Evolutionary conservation across 1,140 invertebrate species (phyloP), one percentile per base, ranked within the genome.

Genomic region (Meteorus sp.): DNA sequence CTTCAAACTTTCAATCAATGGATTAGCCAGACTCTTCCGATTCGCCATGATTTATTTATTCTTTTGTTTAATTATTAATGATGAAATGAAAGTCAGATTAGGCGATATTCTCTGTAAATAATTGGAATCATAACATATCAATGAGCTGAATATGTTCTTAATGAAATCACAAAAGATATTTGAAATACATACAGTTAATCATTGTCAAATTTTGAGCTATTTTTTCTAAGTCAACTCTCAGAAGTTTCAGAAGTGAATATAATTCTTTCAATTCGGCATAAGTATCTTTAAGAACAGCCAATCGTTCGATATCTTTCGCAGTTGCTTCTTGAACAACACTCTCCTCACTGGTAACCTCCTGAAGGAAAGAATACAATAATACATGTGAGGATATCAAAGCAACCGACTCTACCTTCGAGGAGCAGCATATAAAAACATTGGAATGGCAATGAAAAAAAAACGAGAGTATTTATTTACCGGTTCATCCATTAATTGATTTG

Each of bases 191-290:
- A 65, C 62, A 57, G 3, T 50, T 17, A n/a, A 62, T 31, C 22
- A 33, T 2, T 7, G 58, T 35, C 15, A 64, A 73, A 47, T 74
- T 75, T 8, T 60, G 53, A 8, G 48, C 23, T 22, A 71, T 65
- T 31, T 69, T 73, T 29, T 72, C 69, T 7, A 75, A 56, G 63
- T 75, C 73, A 5, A 9, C 0, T 29, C 64, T 68, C 5, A 74
- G 39, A 4, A 69, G 15, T 5, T 55, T 56, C 17, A 74, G 29
- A 0, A 75, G 44, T 7, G 33, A 22, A 54, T 68, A 63, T 48
- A 67, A 65, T 22, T 67, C 54, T 27, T 70, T 44, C 1, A 75
- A 48, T 22, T 72, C 62, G 8, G 45, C 17, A 1, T 67, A 19
- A n/a, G 64, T 23, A 53, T 64, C 61, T 43, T 52, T 57, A 1